Evolutionary conservation across 2,888 invertebrate species (phyloP).

Genomic region (Hemistola chrysoprasaria): DNA sequence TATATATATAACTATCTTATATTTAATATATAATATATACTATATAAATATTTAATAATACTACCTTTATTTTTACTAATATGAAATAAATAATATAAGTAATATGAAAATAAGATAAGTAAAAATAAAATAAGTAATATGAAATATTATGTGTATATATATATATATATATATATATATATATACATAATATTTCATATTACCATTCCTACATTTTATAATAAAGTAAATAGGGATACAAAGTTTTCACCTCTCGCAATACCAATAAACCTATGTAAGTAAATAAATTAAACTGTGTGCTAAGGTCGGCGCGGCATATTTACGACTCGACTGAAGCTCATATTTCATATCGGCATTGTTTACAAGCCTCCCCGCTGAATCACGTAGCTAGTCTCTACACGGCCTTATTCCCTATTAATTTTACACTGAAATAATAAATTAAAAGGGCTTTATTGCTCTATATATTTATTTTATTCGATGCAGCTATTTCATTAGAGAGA

Average conservation of each 20-base stretch:
- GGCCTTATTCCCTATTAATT: constrained; percentile 35
- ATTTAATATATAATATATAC: no score
- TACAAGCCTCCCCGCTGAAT: constrained; percentile 48
- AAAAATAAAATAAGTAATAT: no score
- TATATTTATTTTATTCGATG: constrained; percentile 4
- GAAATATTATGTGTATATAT: no score
- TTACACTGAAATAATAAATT: constrained; percentile 17
- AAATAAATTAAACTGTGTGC: constrained; percentile 24
- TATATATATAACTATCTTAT: no score
- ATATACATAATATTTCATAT: no score
- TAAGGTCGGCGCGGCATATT: constrained; percentile 33
- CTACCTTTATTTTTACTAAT: no score
- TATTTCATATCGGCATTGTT: constrained; percentile 62
- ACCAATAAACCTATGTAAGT: constrained; percentile 23
- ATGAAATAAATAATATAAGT: no score
- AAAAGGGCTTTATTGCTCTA: constrained; percentile 13
- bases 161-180: no score
- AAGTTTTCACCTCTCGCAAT: constrained; percentile 21
- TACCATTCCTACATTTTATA: constrained; percentile 10
- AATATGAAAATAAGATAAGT: no score
- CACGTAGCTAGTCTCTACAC: constrained; percentile 43
- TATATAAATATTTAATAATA: no score
- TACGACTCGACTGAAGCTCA: constrained; percentile 50
- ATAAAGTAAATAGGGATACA: constrained; percentile 12
- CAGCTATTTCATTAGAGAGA: no score